Evolutionary conservation across 2,797 vertebrate genomes (phyloP).

Genomic region (Mionectes olivaceus): DNA sequence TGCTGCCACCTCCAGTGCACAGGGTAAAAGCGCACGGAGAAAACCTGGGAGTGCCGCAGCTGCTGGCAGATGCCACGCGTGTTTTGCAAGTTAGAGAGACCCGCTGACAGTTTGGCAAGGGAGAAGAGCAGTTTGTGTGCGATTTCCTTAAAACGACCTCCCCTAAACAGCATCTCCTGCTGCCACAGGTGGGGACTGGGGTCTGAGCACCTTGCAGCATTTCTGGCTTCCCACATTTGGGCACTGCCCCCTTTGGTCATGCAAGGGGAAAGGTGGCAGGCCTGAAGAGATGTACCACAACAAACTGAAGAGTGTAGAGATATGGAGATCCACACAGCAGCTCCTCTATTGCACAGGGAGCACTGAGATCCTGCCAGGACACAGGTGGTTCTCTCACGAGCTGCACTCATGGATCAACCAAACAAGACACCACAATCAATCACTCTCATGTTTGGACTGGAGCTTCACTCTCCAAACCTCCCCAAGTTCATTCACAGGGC

Average conservation of each 20-base stretch:
- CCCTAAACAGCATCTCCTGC: neutral
- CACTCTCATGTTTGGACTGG: rapidly evolving
- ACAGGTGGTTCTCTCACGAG: neutral
- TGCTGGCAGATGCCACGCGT: rapidly evolving
- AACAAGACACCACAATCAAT: neutral
- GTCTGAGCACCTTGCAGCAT: rapidly evolving
- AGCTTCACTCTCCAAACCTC: neutral
- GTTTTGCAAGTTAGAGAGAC: neutral
- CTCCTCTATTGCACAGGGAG: rapidly evolving
- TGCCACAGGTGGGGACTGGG: rapidly evolving
- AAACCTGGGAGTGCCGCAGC: rapidly evolving
- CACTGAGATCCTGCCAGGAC: neutral
- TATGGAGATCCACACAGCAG: neutral
- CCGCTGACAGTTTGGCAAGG: neutral
- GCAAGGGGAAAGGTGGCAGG: neutral
- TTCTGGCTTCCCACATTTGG: neutral
- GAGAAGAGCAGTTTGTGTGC: rapidly evolving
- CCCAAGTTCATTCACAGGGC: neutral
- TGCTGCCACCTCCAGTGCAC: slow-evolving; percentile 49
- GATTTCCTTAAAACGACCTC: neutral
- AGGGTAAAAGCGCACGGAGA: neutral
- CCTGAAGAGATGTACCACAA: no score
- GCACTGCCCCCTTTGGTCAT: neutral
- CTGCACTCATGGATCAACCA: neutral
- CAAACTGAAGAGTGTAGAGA: rapidly evolving